Base-by-base conservation (phyloP, 2,888 invertebrate species). In the Bedellia somnulentella region DNA sequence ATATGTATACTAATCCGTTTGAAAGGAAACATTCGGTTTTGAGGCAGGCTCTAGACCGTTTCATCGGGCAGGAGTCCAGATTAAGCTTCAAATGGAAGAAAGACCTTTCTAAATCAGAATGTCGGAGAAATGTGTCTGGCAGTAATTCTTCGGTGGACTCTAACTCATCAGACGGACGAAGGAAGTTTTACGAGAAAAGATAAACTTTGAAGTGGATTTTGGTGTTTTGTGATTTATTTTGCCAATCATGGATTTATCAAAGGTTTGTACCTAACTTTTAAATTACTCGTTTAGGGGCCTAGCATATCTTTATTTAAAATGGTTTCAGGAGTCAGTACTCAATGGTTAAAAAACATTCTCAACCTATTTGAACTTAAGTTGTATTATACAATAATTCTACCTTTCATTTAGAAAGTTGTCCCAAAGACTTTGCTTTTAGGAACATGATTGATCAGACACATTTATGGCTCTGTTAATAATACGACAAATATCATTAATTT, bases 1-100 rank as follows among this genome's bases (percentile, higher is more conserved):
- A 59, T 43, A 83, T 84, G 85, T 84, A 80, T 46, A 83, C 84
- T 35, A 85, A 85, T 53, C 84, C 84, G 31, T 84, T 85, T 51
- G 83, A 84, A 41, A 78, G 85, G 41, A 85, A 84, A 44, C 85
- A 85, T 52, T 83, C 83, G 10, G 80, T 80, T 32, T 71, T 85
- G 50, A 76, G 83, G 43, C 83, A 84, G 49, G 77, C 81, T 46
- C 61, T 85, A 45, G 85, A 85, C 51, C 79, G 79, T 35, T 62
- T 85, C 36, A 63, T 84, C 39, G 61, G 64, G 32, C 78, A 79
- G n/a, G 77, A 77, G 27, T 52, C 64, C 8, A 52, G 60, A 27
- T 43, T 64, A 2, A 66, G 61, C 42, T 70, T 73, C 41, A 55
- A 53, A 27, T 62, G 52, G 49, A 71, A 68, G 43, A 53, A 54